Evolutionary conservation across 1,140 invertebrate species (phyloP).

Genomic region (Watersipora subatra): DNA sequence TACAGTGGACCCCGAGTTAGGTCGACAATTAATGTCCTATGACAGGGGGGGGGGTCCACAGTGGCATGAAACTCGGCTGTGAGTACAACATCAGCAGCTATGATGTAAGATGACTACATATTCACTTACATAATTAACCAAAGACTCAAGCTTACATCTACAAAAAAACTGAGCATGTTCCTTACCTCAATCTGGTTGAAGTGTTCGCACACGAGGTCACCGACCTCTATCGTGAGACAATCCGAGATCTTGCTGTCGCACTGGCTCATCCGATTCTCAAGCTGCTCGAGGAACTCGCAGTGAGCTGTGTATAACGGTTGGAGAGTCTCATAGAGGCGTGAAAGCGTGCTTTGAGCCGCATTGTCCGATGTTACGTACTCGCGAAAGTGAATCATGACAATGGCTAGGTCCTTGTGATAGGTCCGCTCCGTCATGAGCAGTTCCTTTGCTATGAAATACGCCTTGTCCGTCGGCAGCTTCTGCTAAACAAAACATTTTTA

Average conservation of each 20-base stretch:
- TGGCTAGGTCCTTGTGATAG: constrained; percentile 84
- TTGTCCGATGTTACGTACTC: neutral
- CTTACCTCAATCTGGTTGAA: neutral
- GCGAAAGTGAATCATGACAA: constrained; percentile 28
- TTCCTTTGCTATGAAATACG: constrained; percentile 85
- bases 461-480: constrained; percentile 60
- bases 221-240: neutral
- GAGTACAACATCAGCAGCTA: no score
- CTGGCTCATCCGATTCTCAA: constrained; percentile 51
- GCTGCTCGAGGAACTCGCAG: constrained; percentile 50
- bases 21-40: no score
- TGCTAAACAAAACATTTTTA: constrained; percentile 25
- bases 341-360: neutral
- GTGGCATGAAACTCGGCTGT: no score
- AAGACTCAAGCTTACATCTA: no score
- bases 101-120: no score
- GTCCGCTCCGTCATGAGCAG: constrained; percentile 87
- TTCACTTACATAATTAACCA: no score
- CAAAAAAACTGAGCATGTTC: no score
- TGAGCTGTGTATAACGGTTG: constrained; percentile 56
- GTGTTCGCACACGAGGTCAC: neutral
- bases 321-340: constrained; percentile 46
- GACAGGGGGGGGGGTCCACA: no score
- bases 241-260: constrained; percentile 41
- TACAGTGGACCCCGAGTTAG: no score